Conservation (phyloP, 2,113 vertebrate species). For the Halcyon malimbica region DNA sequence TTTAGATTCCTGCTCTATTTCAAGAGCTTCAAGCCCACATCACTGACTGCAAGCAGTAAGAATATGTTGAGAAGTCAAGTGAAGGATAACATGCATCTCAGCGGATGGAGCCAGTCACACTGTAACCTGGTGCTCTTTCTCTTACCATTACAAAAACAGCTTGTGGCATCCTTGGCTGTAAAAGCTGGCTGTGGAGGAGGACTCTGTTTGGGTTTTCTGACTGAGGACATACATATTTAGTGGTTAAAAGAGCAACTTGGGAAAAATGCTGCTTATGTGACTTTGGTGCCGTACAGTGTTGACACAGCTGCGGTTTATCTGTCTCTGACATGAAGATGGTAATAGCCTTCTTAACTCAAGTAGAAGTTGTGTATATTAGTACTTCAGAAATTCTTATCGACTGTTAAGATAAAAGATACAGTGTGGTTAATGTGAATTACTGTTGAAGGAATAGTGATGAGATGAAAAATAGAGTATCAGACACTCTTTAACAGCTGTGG, state of each 20-base stretch:
- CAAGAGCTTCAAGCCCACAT: neutral
- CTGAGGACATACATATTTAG: fast-evolving
- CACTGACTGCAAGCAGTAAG: neutral
- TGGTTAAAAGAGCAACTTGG: neutral
- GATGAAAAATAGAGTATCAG: neutral
- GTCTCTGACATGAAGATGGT: neutral
- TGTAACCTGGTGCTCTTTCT: neutral
- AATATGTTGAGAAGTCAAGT: neutral
- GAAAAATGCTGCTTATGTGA: neutral
- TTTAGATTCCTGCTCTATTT: neutral
- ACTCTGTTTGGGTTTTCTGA: neutral
- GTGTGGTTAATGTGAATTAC: neutral
- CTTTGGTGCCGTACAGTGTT: fast-evolving
- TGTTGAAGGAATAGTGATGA: neutral
- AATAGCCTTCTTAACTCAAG: neutral
- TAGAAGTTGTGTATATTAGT: neutral
- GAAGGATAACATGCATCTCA: neutral
- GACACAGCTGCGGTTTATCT: neutral
- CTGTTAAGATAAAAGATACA: neutral
- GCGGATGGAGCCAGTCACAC: neutral
- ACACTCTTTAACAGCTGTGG: neutral
- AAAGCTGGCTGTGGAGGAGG: neutral
- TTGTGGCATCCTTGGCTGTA: neutral
- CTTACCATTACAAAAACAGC: neutral
- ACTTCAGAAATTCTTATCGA: neutral